Base-by-base conservation (phyloP, 2,888 invertebrate genomes). In the Tenodera sinensis region DNA sequence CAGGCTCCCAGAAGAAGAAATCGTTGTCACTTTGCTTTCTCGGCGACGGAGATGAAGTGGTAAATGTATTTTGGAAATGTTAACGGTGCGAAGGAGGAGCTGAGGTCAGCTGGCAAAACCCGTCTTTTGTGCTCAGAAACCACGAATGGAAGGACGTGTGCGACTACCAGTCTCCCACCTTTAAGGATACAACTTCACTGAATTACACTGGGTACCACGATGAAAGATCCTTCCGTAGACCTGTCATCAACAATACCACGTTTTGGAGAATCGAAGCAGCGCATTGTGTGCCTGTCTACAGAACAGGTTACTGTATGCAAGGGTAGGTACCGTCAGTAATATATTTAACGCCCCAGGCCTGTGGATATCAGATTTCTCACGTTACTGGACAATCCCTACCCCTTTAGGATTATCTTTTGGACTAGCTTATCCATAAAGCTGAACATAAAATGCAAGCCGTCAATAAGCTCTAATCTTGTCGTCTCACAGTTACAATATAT, bases 21-120 rank as follows among this genome's bases (percentile, higher is more conserved):
- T n/a, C 42, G 81, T 87, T 87, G 87, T 82, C 87, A 87, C 87
- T 85, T 84, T 87, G 86, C 54, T 25, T 71, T 71, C 54, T 71
- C 20, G 54, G 54, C 25, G 54, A 71, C 54, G 54, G 54, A 71
- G 54, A 71, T 71, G 54, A 71, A 71, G 54, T 25, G 54, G 54
- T 71, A 71, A 71, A 71, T 71, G 54, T 71, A 71, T 71, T 71
- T 71, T 71, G 54, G 54, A 71, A 71, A 71, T 71, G 54, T 71
- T 71, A 71, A 71, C 54, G 54, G 54, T 71, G 54, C 25, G 54
- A 25, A 71, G 54, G 54, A 25, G 54, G 54, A 71, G 54, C 54
- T 71, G 54, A 71, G 54, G 54, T 71, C 54, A 71, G 54, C 25
- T 20, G 54, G 54, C 20, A 71, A 71, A 71, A 71, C 54, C 54